phyloP scores from a whole-genome alignment of 2,113 vertebrate species.

The rat (Rattus norvegicus) region DNA sequence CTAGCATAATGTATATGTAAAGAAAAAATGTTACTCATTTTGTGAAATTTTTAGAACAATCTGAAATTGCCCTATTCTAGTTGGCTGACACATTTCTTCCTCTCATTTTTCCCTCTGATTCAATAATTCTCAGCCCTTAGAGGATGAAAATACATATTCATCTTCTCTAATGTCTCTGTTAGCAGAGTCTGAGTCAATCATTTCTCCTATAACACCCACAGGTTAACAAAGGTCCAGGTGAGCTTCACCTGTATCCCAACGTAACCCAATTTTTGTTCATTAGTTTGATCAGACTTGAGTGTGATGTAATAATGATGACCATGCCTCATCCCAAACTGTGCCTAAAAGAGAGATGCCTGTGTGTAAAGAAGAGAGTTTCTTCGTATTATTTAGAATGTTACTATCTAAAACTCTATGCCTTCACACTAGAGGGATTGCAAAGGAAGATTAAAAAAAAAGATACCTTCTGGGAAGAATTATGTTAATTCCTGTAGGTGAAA shows the following conservation, averaged over 20 bases:
- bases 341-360: neutral
- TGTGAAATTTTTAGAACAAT: neutral
- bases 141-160: neutral
- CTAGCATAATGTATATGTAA: neutral
- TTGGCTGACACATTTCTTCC: neutral
- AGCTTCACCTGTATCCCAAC: neutral
- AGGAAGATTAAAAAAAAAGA: neutral
- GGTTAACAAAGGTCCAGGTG: neutral
- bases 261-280: neutral
- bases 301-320: neutral
- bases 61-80: neutral
- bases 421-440: neutral
- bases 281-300: neutral
- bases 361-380: neutral
- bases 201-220: neutral
- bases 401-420: neutral
- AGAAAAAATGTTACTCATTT: neutral
- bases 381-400: neutral
- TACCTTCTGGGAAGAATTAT: neutral
- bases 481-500: neutral
- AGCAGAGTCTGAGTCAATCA: neutral
- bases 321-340: neutral
- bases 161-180: slow-evolving; percentile 16
- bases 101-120: neutral
- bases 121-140: neutral